Percentiles rank a stretch among this genome's conserved stretches.
Conservation (phyloP, 2,888 invertebrate genomes). For the Lamellibrachia satsuma region DNA sequence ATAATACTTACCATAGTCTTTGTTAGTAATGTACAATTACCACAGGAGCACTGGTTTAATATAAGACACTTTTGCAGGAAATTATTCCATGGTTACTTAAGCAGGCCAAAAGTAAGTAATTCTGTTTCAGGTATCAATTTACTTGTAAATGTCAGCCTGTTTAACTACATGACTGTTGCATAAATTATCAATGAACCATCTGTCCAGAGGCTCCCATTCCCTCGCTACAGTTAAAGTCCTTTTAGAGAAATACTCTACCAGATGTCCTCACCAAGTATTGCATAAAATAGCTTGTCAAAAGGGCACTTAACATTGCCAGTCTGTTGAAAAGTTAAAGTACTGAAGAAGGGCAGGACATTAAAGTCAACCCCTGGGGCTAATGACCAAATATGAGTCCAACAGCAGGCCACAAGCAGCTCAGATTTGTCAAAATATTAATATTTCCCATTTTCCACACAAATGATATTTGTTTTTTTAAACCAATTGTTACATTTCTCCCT, state of each 20-base stretch:
- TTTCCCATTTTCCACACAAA: not conserved
- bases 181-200: not conserved
- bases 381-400: not conserved
- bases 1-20: not conserved
- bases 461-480: not conserved
- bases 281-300: not conserved
- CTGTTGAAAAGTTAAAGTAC: conserved; percentile 9
- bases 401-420: not conserved
- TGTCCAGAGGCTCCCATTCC: not conserved
- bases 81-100: not conserved
- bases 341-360: not conserved
- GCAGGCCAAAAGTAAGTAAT: too few species aligned
- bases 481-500: not conserved
- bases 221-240: not conserved
- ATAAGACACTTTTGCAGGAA: not conserved
- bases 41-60: not conserved
- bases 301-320: not conserved
- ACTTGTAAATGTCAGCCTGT: not conserved
- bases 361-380: not conserved
- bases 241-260: not conserved
- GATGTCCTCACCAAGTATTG: not conserved
- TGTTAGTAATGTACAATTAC: not conserved
- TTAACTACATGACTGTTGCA: not conserved
- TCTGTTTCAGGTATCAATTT: not conserved
- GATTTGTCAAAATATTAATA: not conserved